phyloP scores from a whole-genome alignment of 2,113 vertebrate genomes.

The crab-eating macaque (Macaca fascicularis) region DNA sequence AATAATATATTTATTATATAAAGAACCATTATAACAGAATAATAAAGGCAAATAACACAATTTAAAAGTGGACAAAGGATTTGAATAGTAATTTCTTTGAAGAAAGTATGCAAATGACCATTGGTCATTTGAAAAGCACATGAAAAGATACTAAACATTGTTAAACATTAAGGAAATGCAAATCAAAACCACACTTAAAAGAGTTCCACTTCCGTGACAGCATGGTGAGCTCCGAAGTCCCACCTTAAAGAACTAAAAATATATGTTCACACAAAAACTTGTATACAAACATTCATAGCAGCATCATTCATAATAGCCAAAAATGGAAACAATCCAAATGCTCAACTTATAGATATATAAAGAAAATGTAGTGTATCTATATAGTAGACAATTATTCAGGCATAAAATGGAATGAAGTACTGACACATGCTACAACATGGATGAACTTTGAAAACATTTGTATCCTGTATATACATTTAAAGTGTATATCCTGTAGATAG shows the following conservation, averaged over 20 bases:
- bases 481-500: neutral
- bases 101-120: neutral
- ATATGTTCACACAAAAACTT: no score
- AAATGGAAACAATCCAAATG: neutral
- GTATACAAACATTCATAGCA: no score
- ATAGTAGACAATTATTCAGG: neutral
- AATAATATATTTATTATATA: neutral
- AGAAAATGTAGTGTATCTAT: neutral
- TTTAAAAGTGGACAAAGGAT: neutral
- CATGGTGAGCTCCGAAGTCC: no score
- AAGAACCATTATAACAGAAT: neutral
- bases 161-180: no score
- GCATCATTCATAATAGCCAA: neutral
- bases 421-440: neutral
- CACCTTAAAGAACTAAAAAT: no score
- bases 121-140: no score
- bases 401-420: neutral
- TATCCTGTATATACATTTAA: no score
- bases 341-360: neutral
- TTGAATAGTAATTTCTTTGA: neutral
- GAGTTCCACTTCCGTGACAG: no score
- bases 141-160: neutral
- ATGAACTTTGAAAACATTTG: neutral
- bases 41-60: neutral
- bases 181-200: neutral